Base-by-base conservation (phyloP, 1,140 invertebrate species). In the Rhyzopertha dominica region DNA sequence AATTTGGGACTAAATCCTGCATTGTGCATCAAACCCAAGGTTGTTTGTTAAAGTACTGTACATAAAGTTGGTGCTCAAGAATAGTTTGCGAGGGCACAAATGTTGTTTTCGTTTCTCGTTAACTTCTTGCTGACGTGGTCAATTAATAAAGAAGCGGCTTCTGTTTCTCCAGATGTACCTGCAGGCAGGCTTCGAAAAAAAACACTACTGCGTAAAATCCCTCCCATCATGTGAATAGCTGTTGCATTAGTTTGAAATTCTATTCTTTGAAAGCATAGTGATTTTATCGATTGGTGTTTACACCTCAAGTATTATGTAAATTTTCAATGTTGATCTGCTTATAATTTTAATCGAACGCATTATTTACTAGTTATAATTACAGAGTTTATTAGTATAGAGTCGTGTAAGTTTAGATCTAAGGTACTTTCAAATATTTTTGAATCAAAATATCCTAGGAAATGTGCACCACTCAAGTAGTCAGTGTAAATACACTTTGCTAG, bases 171-270 rank as follows among this genome's bases (percentile, higher is more conserved):
- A 43, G 28, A 43, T 37, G 58, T 60, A 60, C 58, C 58, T 60
- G 55, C 52, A 47, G 58, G 54, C 53, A 53, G 53, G 58, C 50
- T 37, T 49, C 17, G 12, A 10, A 10, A 30, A 45, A 19, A 46
- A 50, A 49, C 22, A 44, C 13, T 19, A 17, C 3, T 38, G 28
- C 12, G 43, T 17, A 54, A 50, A 49, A 40, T 50, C 56, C 56
- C 56, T 58, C 53, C 54, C n/a, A n/a, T n/a, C 54, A 38, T 59
- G 54, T 59, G 57, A 45, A 59, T 57, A 59, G 47, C 47, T 54
- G 54, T 59, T 59, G 45, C 57, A 57, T 54, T 49, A 57, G 56
- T 56, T 37, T 49, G 38, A 56, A 47, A 59, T 51, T 56, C 57
- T 59, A 56, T 56, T 56, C 51, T 44, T 54, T 51, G 48, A 59